Percentiles rank a stretch among this genome's conserved stretches.
Conservation (phyloP, 2,797 vertebrate genomes). For the Pempheris klunzingeri region DNA sequence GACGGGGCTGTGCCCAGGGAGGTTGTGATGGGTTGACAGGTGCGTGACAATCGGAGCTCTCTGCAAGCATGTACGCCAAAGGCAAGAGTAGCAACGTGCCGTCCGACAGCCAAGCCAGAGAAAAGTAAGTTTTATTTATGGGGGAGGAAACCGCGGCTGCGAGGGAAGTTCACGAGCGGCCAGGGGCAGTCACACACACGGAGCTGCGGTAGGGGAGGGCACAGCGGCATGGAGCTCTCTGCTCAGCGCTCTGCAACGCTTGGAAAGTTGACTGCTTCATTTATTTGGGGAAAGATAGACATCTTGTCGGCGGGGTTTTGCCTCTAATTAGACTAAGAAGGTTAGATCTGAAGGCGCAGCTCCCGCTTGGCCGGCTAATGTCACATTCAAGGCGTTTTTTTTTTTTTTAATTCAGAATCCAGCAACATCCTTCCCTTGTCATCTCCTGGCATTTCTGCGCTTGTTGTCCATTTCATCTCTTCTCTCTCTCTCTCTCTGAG, state of each 20-base stretch:
- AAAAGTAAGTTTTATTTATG: conserved; percentile 94
- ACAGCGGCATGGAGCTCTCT: conserved; percentile 60
- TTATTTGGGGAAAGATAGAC: conserved; percentile 52
- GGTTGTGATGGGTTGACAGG: conserved; percentile 99
- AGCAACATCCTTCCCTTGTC: conserved; percentile 14
- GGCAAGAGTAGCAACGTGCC: conserved; percentile 97
- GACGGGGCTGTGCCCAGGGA: conserved; percentile 96
- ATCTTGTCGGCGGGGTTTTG: conserved; percentile 23
- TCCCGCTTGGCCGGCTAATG: conserved; percentile 5
- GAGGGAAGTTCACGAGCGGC: conserved; percentile 73
- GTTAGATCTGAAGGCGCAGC: not conserved
- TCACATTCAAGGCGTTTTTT: not conserved
- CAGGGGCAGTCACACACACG: conserved; percentile 73
- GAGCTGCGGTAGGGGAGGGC: conserved; percentile 72
- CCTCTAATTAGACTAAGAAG: not conserved
- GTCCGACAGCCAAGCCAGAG: conserved; percentile 97
- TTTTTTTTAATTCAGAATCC: not conserved
- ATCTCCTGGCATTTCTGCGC: conserved; percentile 22
- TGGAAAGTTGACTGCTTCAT: conserved; percentile 78
- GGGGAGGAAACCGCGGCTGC: conserved; percentile 75
- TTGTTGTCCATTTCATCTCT: conserved; percentile 3
- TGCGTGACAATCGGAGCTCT: conserved; percentile 97
- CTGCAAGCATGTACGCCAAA: conserved; percentile 99
- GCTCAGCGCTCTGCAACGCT: conserved; percentile 58
- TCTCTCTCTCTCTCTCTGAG: too few relatives aligned